A percentile compares a stretch with the other conserved stretches of the same genome.
These are phyloP conservation scores for Ptiloglossa arizonensis DNA, from an alignment of 1,140 invertebrate genomes.

Conservation along the genomic window DNA sequence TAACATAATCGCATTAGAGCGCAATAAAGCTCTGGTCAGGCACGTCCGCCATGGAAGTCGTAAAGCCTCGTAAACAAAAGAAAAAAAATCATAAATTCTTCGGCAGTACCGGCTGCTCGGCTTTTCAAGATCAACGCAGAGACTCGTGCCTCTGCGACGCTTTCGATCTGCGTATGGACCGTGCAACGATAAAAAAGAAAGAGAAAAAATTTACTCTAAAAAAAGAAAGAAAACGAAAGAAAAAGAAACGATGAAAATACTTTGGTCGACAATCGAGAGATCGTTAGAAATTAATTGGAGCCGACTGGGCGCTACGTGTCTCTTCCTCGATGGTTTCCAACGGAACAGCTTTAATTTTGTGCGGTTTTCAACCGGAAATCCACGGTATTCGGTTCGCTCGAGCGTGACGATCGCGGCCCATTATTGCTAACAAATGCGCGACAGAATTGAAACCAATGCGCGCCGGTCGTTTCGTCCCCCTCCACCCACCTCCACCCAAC, in stretches of 20 bases:
- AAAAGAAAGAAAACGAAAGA: neutral
- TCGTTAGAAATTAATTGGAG: constrained; percentile 67
- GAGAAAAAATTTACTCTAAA: neutral
- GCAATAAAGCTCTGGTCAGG: neutral
- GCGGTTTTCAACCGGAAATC: constrained; percentile 47
- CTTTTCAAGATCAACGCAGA: too few relatives aligned
- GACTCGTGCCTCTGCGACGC: too few relatives aligned
- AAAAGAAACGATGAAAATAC: neutral
- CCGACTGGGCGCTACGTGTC: constrained; percentile 30
- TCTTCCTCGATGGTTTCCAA: neutral
- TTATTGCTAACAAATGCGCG: constrained; percentile 54
- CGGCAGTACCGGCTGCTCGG: constrained; percentile 1
- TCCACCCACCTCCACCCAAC: neutral
- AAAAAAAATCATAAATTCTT: constrained; percentile 16
- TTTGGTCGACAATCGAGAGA: constrained; percentile 41
- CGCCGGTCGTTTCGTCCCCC: too few relatives aligned
- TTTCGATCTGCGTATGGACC: neutral
- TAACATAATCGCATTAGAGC: neutral
- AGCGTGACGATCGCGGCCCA: constrained; percentile 35
- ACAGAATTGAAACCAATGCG: constrained; percentile 16
- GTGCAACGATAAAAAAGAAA: neutral
- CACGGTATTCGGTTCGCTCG: constrained; percentile 35
- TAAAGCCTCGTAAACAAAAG: constrained; percentile 8
- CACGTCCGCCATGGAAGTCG: neutral
- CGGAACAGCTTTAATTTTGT: constrained; percentile 54